A percentile compares a stretch with the other conserved stretches of the same genome.
Conservation (phyloP, 2,888 invertebrate genomes). For the Melanargia galathea region DNA sequence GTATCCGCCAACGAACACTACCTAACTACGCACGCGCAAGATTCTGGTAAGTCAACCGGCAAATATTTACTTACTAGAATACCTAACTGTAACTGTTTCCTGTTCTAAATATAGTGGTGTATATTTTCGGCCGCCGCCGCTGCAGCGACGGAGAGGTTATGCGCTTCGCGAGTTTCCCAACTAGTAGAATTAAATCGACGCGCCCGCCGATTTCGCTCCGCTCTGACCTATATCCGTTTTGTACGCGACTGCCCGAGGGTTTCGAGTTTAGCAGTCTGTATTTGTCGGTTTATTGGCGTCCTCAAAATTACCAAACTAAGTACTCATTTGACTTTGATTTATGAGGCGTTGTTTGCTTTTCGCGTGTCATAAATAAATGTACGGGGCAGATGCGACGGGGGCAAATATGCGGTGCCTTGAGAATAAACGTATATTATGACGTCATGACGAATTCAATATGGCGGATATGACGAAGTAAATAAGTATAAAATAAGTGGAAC, state of each 20-base stretch:
- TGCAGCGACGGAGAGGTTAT: constrained; percentile 61
- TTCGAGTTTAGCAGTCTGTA: not conserved
- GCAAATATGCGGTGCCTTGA: too few species aligned
- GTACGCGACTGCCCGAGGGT: not conserved
- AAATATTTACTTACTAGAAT: constrained; percentile 11
- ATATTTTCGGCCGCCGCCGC: constrained; percentile 72
- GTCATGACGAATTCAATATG: not conserved
- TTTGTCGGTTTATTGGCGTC: not conserved
- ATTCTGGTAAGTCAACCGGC: constrained; percentile 71
- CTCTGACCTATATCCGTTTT: constrained; percentile 35
- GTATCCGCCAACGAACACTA: constrained; percentile 62
- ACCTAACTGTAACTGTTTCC: constrained; percentile 33
- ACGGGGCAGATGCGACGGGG: too few species aligned
- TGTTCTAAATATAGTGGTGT: constrained; percentile 61
- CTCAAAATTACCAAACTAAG: not conserved
- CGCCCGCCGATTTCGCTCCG: constrained; percentile 31
- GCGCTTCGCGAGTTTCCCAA: constrained; percentile 56
- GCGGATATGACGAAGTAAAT: not conserved
- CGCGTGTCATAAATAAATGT: too few species aligned
- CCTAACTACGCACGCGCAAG: constrained; percentile 71
- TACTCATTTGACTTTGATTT: not conserved
- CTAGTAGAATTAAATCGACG: constrained; percentile 44
- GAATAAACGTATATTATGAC: not conserved
- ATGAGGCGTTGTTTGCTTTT: not conserved
- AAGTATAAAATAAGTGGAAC: not conserved